Evolutionary conservation across 2,888 invertebrate species (phyloP), one percentile per base, ranked within the genome.

Genomic region (Mylabris sibirica): DNA sequence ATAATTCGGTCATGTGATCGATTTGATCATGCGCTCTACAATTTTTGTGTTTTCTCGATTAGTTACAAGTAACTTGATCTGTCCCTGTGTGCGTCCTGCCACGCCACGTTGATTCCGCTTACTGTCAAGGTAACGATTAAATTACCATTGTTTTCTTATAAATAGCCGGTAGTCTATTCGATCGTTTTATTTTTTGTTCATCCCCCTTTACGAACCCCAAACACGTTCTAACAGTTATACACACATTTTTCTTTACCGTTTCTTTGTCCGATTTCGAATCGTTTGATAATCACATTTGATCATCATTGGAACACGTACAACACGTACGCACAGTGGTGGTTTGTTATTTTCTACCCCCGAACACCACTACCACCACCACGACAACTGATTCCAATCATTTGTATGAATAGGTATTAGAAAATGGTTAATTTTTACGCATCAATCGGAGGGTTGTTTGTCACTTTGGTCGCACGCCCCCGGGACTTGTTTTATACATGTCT

Each of bases 281-380:
- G 57, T 57, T 26, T 57, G 57, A 14, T 57, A 57, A 57, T 57
- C 57, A 57, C 57, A 26, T 57, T 24, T 57, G 57, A 57, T 57
- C 26, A 14, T 57, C 14, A 24, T 22, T 24, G 14, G 14, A 8
- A 57, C 57, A 57, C 57, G 57, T 57, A 57, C 57, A n/a, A 26
- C 57, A 22, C 57, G 24, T 57, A 12, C 22, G 5, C 9, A 8
- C 8, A 8, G 30, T 30, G 30, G 30, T 30, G 30, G 12, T 57
- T 57, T 26, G 26, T 14, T 57, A 26, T 26, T 9, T 49, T 11
- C 20, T 11, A 22, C 49, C 20, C n/a, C n/a, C n/a, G n/a, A n/a
- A n/a, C n/a, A n/a, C 44, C 41, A 44, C 4, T 0, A 44, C 14
- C n/a, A 44, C n/a, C n/a, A 44, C n/a, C 17, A 44, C 3, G 9